Conservation (phyloP, 2,113 vertebrate genomes). For the Myotis davidii region DNA sequence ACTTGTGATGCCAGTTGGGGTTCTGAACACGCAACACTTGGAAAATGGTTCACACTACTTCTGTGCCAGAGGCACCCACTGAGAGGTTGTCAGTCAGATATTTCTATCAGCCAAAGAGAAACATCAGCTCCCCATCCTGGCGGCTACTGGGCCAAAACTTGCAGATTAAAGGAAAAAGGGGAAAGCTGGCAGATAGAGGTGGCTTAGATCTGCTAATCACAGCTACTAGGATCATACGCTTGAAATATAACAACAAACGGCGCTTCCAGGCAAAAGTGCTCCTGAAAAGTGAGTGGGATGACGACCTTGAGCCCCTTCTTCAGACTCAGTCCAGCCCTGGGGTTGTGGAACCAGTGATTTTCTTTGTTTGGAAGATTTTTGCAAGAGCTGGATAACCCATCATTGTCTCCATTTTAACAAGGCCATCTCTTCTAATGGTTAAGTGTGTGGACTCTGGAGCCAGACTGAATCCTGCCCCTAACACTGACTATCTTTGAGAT, state of each 20-base stretch:
- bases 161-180: neutral
- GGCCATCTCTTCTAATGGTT: neutral
- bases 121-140: neutral
- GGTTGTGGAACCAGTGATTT: neutral
- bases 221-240: neutral
- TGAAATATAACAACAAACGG: neutral
- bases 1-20: conserved; percentile 18
- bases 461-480: neutral
- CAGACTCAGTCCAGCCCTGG: neutral
- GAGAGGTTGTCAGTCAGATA: conserved; percentile 40
- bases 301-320: neutral
- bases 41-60: neutral
- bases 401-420: neutral
- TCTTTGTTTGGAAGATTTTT: conserved; percentile 19
- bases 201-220: neutral
- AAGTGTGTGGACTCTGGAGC: neutral
- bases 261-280: neutral
- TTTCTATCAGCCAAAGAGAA: conserved; percentile 14
- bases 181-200: neutral
- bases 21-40: conserved; percentile 26
- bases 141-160: neutral
- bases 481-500: neutral
- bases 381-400: neutral
- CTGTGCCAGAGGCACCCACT: neutral
- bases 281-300: neutral